Conservation (phyloP, 2,113 vertebrate species). For the Megaceryle maxima region DNA sequence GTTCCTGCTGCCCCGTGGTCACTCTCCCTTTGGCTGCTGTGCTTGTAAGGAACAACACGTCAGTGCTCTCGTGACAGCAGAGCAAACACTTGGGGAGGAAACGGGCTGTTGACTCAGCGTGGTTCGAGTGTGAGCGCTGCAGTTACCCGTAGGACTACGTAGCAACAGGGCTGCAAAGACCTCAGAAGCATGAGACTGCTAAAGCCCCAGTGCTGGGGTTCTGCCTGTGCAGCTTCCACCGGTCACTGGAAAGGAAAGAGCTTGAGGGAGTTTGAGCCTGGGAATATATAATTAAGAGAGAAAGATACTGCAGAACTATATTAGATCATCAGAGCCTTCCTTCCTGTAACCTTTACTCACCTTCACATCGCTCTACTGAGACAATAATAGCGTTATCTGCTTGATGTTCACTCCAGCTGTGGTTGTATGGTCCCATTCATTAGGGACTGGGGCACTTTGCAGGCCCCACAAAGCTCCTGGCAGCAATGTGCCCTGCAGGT, state of each 20-base stretch:
- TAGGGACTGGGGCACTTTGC: neutral
- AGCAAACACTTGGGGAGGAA: neutral
- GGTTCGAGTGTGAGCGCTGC: neutral
- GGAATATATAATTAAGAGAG: neutral
- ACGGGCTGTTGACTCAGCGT: neutral
- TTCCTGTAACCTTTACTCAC: constrained; percentile 13
- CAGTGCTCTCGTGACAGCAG: neutral
- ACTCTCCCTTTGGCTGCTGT: neutral
- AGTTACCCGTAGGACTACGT: rapidly evolving
- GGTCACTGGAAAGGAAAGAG: neutral
- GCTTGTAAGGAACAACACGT: neutral
- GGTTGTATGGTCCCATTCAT: neutral
- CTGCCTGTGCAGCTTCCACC: neutral
- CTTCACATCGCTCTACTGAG: neutral
- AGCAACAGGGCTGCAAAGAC: neutral
- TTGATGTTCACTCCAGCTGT: neutral
- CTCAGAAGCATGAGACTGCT: neutral
- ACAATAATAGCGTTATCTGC: neutral
- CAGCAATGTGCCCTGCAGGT: neutral
- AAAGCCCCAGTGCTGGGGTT: neutral
- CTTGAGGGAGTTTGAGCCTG: neutral
- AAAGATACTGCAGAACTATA: neutral
- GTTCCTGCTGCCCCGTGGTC: neutral
- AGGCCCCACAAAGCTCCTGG: too few relatives aligned
- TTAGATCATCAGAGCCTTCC: neutral